Conservation (phyloP, 2,113 vertebrate species). For the Coracopsis vasa region DNA sequence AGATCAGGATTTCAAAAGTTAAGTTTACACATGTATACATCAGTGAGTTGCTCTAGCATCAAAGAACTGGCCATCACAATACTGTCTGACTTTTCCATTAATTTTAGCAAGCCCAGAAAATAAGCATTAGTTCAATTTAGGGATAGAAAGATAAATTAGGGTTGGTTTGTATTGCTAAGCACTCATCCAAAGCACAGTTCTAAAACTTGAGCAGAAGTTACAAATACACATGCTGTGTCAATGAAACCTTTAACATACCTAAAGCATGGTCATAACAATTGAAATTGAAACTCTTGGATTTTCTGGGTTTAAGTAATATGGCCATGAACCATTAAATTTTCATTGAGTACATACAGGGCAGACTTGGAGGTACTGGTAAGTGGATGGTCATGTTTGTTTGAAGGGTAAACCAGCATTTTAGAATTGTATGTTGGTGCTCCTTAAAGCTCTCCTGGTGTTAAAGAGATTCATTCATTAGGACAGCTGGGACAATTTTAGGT, state of each 20-base stretch:
- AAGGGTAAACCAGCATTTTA: not conserved
- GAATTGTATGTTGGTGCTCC: not conserved
- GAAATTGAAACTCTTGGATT: not conserved
- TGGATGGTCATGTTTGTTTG: not conserved
- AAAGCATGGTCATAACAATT: not conserved
- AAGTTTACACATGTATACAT: not conserved
- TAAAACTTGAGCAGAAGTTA: not conserved
- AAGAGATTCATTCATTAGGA: not conserved
- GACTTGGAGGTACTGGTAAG: not conserved
- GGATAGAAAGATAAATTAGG: not conserved
- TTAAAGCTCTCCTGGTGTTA: not conserved
- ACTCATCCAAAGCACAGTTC: not conserved
- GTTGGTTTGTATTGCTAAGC: not conserved
- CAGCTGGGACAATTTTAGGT: not conserved
- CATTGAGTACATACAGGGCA: not conserved
- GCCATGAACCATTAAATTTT: not conserved
- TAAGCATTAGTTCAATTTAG: not conserved
- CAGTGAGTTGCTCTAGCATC: not conserved
- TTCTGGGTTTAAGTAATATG: not conserved
- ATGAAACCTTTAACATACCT: not conserved
- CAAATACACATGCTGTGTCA: not conserved
- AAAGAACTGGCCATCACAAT: not conserved
- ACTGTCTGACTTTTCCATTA: not conserved
- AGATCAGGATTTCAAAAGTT: not conserved
- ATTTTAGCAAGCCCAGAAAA: not conserved